Evolutionary conservation across 2,888 invertebrate species (phyloP).

Genomic region (Lacanobia oleracea): DNA sequence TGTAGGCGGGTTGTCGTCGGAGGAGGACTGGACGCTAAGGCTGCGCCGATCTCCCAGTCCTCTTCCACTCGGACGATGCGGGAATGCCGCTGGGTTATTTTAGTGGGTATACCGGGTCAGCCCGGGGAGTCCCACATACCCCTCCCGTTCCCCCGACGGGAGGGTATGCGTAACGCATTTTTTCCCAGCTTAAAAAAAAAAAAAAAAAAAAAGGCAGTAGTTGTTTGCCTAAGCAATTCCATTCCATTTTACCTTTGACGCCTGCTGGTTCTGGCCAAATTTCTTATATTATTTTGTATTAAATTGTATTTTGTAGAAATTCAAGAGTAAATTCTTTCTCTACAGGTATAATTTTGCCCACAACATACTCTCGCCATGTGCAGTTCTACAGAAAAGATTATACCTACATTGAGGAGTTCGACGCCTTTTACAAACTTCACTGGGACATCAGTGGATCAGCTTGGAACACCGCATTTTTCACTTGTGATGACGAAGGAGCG

Average conservation of each 20-base stretch:
- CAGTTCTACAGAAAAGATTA: conserved; percentile 76
- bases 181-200: too few relatives aligned
- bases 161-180: too few relatives aligned
- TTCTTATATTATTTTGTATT: neutral
- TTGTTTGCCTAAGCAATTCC: neutral
- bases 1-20: too few relatives aligned
- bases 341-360: conserved; percentile 56
- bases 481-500: conserved; percentile 74
- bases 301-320: neutral
- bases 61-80: too few relatives aligned
- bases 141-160: too few relatives aligned
- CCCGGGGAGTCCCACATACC: too few relatives aligned
- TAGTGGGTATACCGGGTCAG: too few relatives aligned
- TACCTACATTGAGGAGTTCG: conserved; percentile 69
- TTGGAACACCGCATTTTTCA: conserved; percentile 69
- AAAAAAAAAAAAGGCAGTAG: too few relatives aligned
- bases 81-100: too few relatives aligned
- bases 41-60: too few relatives aligned
- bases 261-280: neutral
- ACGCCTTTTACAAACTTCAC: conserved; percentile 76
- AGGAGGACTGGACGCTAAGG: too few relatives aligned
- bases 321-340: neutral
- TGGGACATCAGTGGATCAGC: conserved; percentile 61
- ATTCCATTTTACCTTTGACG: neutral
- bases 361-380: conserved; percentile 54